These are phyloP conservation scores for Thomomys bottae DNA, from an alignment of 2,113 vertebrate genomes.

Conservation along the genomic window DNA sequence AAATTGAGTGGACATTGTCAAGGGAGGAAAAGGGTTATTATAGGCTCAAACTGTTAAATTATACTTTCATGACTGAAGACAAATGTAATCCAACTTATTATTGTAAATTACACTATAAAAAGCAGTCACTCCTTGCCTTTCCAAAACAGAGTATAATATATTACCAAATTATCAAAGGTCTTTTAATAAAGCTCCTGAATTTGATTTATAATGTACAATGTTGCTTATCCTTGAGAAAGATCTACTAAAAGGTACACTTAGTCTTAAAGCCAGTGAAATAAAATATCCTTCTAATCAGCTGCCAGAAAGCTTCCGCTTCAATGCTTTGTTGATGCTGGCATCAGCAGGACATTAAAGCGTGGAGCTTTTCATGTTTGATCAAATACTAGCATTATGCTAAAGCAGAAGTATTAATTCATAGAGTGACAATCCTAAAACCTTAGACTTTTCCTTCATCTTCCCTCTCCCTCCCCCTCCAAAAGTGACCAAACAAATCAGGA, in stretches of 20 bases:
- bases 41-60: slow-evolving; percentile 74
- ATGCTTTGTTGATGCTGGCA: slow-evolving; percentile 78
- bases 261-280: slow-evolving; percentile 74
- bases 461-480: not conserved
- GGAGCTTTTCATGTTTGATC: slow-evolving; percentile 81
- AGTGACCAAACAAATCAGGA: slow-evolving; percentile 35
- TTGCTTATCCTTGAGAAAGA: slow-evolving; percentile 75
- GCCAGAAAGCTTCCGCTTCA: slow-evolving; percentile 75
- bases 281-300: slow-evolving; percentile 77
- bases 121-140: slow-evolving; percentile 67
- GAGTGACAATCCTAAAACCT: slow-evolving; percentile 55
- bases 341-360: slow-evolving; percentile 77
- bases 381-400: slow-evolving; percentile 75
- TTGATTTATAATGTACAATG: slow-evolving; percentile 76
- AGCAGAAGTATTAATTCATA: slow-evolving; percentile 72
- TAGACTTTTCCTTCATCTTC: slow-evolving; percentile 42
- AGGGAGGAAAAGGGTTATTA: slow-evolving; percentile 58
- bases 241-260: slow-evolving; percentile 76
- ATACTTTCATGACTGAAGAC: slow-evolving; percentile 77
- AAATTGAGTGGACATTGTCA: slow-evolving; percentile 67
- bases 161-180: slow-evolving; percentile 76
- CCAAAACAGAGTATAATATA: slow-evolving; percentile 77
- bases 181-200: slow-evolving; percentile 77
- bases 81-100: slow-evolving; percentile 78
- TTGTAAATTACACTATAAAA: slow-evolving; percentile 82